phyloP scores from a whole-genome alignment of 2,113 vertebrate genomes.

The Urocynchramus pylzowi region DNA sequence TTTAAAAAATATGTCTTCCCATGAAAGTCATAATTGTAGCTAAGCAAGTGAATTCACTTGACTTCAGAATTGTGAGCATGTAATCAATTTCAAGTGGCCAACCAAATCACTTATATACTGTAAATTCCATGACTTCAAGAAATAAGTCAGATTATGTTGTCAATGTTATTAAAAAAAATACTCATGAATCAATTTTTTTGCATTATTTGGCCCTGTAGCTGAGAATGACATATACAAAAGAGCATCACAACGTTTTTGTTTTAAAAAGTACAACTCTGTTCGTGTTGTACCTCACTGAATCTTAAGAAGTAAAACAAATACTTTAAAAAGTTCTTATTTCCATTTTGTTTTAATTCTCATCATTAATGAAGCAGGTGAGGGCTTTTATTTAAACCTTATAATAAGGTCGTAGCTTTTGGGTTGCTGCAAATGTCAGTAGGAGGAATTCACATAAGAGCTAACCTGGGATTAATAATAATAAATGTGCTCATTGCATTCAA shows the following conservation, averaged over 20 bases:
- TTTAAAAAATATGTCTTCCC: neutral
- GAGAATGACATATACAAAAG: neutral
- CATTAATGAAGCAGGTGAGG: neutral
- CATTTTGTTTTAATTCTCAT: neutral
- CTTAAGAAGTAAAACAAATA: neutral
- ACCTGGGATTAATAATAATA: slow-evolving; percentile 32
- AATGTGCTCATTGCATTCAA: neutral
- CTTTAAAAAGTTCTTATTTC: neutral
- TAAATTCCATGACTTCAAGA: neutral
- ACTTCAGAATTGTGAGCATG: neutral
- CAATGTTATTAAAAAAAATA: neutral
- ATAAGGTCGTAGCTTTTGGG: neutral
- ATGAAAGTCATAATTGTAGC: neutral
- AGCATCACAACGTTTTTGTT: neutral
- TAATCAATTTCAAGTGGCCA: neutral
- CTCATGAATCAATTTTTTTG: neutral
- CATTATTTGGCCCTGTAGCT: neutral
- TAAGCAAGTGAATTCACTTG: neutral
- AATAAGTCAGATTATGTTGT: neutral
- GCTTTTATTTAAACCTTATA: neutral
- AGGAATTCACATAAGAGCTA: neutral
- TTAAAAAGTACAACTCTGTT: neutral
- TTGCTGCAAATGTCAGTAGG: slow-evolving; percentile 4
- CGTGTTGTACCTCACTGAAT: neutral
- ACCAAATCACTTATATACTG: neutral